Conservation (phyloP, 2,888 invertebrate genomes). For the Acrobasis suavella region DNA sequence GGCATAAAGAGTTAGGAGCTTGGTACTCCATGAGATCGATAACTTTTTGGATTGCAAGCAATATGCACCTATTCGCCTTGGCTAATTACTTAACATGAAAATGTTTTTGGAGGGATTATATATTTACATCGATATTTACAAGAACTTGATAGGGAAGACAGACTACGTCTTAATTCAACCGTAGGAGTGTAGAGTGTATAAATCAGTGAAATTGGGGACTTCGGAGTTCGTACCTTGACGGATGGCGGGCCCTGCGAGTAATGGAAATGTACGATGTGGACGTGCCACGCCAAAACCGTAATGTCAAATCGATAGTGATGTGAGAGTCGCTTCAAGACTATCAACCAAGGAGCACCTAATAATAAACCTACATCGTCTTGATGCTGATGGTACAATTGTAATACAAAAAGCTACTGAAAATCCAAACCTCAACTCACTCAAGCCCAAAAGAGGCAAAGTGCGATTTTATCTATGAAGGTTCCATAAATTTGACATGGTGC, state of each 20-base stretch:
- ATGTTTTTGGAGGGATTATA: too few species aligned
- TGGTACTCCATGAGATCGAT: too few species aligned
- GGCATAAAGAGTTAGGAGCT: too few species aligned
- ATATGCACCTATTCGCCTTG: too few species aligned
- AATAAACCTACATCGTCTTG: background rate
- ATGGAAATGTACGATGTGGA: conserved; percentile 15
- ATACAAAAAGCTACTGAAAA: too few species aligned
- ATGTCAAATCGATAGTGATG: conserved; percentile 18
- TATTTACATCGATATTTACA: background rate
- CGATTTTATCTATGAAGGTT: too few species aligned
- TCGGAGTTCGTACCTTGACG: conserved; percentile 14
- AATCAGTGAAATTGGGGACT: conserved; percentile 15
- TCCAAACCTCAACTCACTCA: too few species aligned
- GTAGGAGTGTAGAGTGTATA: background rate
- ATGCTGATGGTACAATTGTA: too few species aligned
- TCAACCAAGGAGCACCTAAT: background rate
- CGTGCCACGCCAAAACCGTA: conserved; percentile 18
- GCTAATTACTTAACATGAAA: too few species aligned
- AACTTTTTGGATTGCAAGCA: too few species aligned
- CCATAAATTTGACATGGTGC: too few species aligned
- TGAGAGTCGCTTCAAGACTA: background rate
- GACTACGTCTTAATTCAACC: background rate
- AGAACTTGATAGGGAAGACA: background rate
- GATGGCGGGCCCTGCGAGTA: conserved; percentile 16
- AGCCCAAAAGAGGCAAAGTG: too few species aligned